Evolutionary conservation across 2,797 vertebrate genomes (phyloP), one percentile per base, ranked within the genome.

Genomic region (Centropyge bicolor): DNA sequence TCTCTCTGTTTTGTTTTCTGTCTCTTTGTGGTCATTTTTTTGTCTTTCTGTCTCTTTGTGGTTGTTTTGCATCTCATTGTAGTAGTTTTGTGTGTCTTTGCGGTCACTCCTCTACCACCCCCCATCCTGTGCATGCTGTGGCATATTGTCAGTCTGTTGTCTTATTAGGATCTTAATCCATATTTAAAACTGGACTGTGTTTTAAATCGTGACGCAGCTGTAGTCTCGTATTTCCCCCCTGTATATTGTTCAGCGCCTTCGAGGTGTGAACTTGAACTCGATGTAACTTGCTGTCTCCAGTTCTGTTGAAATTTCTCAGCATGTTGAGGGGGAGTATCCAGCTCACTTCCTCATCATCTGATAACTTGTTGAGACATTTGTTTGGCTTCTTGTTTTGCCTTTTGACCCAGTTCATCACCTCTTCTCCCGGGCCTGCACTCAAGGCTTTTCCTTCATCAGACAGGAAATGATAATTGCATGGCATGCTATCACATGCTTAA

Each of bases 401-500:
- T 75, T 74, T 89, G 71, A 86, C 80, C 70, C 45, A 69, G 74
- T 91, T 85, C 80, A 59, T 59, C 76, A 43, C 66, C 62, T 65
- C 84, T 64, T 41, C 45, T 77, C 54, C 65, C 17, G 4, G 51
- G 45, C 59, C 43, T 68, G n/a, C 48, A 12, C 80, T 86, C 22
- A 38, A 76, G 84, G 75, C 60, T 27, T 75, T 78, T 41, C 78
- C 81, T 74, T 75, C 62, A 76, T 83, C 70, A 68, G 55, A 84
- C 86, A 88, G 90, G 90, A 93, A 92, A 66, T 72, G 62, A 69
- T 76, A 71, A 75, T 74, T 84, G 73, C 74, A 17, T 20, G 64
- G 80, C 85, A 40, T 71, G 91, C 75, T 64, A 46, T 86, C 87
- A 91, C 93, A 91, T 74, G 91, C 67, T 80, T 12, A 5, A 49